phyloP scores from a whole-genome alignment of 2,113 vertebrate genomes.

The Phrynosoma blainvillii region DNA sequence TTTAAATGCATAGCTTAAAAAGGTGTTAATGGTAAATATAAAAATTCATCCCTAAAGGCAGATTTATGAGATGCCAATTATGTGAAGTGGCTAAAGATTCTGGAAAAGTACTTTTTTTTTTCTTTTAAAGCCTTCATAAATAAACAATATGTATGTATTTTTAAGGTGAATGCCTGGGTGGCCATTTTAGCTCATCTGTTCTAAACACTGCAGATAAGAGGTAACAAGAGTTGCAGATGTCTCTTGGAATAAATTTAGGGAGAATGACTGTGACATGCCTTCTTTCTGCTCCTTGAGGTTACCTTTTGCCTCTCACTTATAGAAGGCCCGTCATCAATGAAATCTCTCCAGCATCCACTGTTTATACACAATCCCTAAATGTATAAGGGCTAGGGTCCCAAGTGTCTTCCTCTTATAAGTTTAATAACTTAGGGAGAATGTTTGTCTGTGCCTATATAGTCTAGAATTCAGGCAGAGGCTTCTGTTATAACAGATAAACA shows the following conservation, averaged over 20 bases:
- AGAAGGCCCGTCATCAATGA: too few relatives aligned
- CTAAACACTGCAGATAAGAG: slow-evolving; percentile 33
- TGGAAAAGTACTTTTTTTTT: slow-evolving; percentile 25
- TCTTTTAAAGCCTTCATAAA: slow-evolving; percentile 25
- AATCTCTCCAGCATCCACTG: too few relatives aligned
- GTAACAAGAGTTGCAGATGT: slow-evolving; percentile 18
- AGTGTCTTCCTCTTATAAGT: too few relatives aligned
- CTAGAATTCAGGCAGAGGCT: too few relatives aligned
- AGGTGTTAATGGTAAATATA: slow-evolving; percentile 46
- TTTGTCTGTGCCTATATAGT: too few relatives aligned
- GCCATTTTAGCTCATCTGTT: slow-evolving; percentile 1
- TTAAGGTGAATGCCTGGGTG: neutral
- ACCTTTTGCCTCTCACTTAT: too few relatives aligned
- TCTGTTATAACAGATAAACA: too few relatives aligned
- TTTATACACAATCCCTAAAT: too few relatives aligned
- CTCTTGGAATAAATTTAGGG: slow-evolving; percentile 38
- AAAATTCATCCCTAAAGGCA: slow-evolving; percentile 44
- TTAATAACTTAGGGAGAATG: too few relatives aligned
- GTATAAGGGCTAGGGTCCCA: too few relatives aligned
- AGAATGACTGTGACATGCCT: slow-evolving; percentile 1
- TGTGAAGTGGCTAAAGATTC: slow-evolving; percentile 42
- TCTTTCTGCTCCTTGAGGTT: too few relatives aligned
- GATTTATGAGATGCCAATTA: slow-evolving; percentile 49
- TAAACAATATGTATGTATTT: neutral
- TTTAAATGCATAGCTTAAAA: slow-evolving; percentile 50